Percentiles rank a stretch among this genome's conserved stretches.
These are phyloP conservation scores for Bovichtus variegatus DNA, from an alignment of 2,797 vertebrate species.

Conservation along the genomic window DNA sequence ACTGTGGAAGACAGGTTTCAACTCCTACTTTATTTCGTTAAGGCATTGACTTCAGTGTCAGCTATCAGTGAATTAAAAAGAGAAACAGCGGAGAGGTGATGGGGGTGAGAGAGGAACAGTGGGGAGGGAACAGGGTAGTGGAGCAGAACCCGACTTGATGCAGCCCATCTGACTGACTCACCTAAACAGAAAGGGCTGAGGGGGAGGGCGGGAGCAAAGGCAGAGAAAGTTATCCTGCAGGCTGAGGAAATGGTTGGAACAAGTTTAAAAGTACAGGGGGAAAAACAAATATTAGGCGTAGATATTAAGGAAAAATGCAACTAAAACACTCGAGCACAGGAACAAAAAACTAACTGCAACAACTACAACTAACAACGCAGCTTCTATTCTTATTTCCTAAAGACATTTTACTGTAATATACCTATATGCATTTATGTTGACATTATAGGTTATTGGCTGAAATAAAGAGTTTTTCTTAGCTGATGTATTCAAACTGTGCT, in stretches of 20 bases:
- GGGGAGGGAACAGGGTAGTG: slow-evolving; percentile 42
- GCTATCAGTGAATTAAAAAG: slow-evolving; percentile 62
- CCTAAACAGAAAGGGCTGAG: slow-evolving; percentile 31
- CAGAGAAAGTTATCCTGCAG: slow-evolving; percentile 37
- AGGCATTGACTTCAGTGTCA: slow-evolving; percentile 37
- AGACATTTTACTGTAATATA: background rate
- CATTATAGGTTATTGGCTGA: background rate
- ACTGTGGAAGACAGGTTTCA: background rate
- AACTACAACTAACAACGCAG: too few relatives aligned
- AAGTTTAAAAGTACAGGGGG: slow-evolving; percentile 33
- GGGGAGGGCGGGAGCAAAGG: slow-evolving; percentile 7
- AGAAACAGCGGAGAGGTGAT: slow-evolving; percentile 44
- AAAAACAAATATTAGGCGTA: slow-evolving; percentile 12
- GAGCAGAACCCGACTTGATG: slow-evolving; percentile 63
- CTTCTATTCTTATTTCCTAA: too few relatives aligned
- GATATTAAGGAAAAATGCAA: background rate
- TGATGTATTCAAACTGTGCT: slow-evolving; percentile 58
- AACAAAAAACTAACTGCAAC: slow-evolving; percentile 22
- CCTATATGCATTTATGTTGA: slow-evolving; percentile 18
- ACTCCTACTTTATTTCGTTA: slow-evolving; percentile 5
- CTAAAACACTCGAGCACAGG: background rate
- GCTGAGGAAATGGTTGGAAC: slow-evolving; percentile 38
- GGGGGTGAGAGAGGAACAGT: slow-evolving; percentile 29
- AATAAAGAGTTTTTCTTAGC: slow-evolving; percentile 51
- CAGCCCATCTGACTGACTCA: slow-evolving; percentile 59